Evolutionary conservation across 2,797 vertebrate species (phyloP).

Genomic region (Valencia hispanica): DNA sequence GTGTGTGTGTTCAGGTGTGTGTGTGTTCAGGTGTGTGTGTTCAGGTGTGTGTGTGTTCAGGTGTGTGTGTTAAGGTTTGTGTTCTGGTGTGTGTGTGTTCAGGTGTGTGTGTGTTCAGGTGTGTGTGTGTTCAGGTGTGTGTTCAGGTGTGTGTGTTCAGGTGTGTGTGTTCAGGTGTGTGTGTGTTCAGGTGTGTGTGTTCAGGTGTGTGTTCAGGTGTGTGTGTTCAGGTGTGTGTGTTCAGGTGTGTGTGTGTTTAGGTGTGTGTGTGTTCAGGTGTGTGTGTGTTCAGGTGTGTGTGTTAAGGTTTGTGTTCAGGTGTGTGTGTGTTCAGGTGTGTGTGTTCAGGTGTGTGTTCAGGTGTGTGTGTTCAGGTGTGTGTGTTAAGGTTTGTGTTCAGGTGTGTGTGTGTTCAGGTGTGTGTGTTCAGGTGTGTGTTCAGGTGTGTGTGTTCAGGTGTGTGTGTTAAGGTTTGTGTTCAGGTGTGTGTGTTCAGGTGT

Average conservation of each 20-base stretch:
- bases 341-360: conserved; percentile 40
- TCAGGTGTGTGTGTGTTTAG: not conserved
- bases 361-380: conserved; percentile 13
- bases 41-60: not conserved
- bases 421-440: conserved; percentile 47
- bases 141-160: no score
- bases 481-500: conserved; percentile 45
- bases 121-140: conserved; percentile 7
- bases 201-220: conserved; percentile 48
- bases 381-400: no score
- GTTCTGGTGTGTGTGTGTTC: no score
- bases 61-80: no score
- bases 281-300: conserved; percentile 53
- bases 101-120: not conserved
- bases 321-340: not conserved
- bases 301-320: conserved; percentile 1
- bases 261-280: not conserved
- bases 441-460: not conserved
- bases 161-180: conserved; percentile 1
- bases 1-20: conserved; percentile 49
- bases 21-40: no score
- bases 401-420: not conserved
- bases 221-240: no score
- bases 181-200: not conserved
- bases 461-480: no score